These are phyloP conservation scores for Parochlus steinenii DNA, from an alignment of 2,888 invertebrate genomes.

Conservation along the genomic window DNA sequence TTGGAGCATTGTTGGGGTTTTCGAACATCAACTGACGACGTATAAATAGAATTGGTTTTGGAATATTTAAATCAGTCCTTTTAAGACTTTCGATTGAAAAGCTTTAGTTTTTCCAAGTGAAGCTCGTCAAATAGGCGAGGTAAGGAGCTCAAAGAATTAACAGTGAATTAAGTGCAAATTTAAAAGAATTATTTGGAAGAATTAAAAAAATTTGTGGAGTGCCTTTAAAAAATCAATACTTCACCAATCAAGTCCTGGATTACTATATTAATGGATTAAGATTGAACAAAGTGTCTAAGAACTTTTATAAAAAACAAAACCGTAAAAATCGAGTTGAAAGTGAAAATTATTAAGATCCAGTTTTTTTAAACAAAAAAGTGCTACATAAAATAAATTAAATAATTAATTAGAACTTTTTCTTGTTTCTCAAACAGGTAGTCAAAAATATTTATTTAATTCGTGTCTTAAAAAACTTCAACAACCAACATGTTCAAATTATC, in stretches of 20 bases:
- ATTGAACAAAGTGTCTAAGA: no score
- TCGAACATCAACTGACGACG: no score
- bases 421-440: no score
- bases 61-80: slow-evolving; percentile 11
- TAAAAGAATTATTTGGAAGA: slow-evolving; percentile 2
- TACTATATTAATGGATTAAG: no score
- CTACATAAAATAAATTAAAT: no score
- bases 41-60: slow-evolving; percentile 10
- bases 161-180: slow-evolving; percentile 1
- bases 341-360: background rate
- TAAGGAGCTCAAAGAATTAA: slow-evolving; percentile 1
- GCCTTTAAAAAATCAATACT: no score
- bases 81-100: slow-evolving; percentile 5
- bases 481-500: slow-evolving; percentile 7
- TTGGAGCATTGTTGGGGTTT: no score
- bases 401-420: no score
- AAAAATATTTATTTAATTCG: no score
- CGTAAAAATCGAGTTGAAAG: background rate
- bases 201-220: no score
- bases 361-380: background rate
- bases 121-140: slow-evolving; percentile 5
- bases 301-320: slow-evolving; percentile 2
- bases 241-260: no score
- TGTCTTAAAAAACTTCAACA: slow-evolving; percentile 1
- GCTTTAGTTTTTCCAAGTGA: slow-evolving; percentile 6